These are phyloP conservation scores for Mesochorus sp. DNA, from an alignment of 2,888 invertebrate species.

Conservation along the genomic window DNA sequence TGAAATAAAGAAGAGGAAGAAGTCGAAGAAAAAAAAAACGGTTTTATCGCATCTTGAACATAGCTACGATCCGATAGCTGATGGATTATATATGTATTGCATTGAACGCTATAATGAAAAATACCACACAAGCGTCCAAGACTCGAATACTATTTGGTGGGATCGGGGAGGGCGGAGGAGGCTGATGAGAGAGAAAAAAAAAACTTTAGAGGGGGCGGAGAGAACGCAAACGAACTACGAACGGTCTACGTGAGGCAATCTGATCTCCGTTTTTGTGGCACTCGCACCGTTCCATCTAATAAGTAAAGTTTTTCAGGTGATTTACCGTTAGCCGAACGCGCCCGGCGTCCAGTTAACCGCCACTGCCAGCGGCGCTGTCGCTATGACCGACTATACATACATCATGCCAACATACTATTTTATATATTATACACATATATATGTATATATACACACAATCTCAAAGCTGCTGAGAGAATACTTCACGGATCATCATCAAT, in stretches of 20 bases:
- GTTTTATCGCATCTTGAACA: background rate
- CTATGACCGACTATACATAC: slow-evolving; percentile 31
- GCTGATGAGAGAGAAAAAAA: slow-evolving; percentile 12
- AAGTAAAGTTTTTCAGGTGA: slow-evolving; percentile 68
- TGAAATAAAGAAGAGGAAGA: background rate
- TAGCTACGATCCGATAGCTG: too few relatives aligned
- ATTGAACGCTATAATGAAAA: slow-evolving; percentile 19
- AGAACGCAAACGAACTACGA: slow-evolving; percentile 54
- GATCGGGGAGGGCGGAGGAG: background rate
- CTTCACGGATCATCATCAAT: slow-evolving; percentile 23
- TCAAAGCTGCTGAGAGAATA: background rate
- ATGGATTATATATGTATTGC: too few relatives aligned
- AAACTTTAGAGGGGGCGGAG: slow-evolving; percentile 22
- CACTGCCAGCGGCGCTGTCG: slow-evolving; percentile 50
- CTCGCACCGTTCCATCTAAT: slow-evolving; percentile 69
- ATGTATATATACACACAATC: background rate
- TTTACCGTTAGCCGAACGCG: slow-evolving; percentile 65
- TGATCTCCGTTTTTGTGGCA: slow-evolving; percentile 70
- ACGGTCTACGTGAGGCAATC: slow-evolving; percentile 71
- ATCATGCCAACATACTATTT: too few relatives aligned
- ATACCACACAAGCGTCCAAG: background rate
- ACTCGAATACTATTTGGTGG: background rate
- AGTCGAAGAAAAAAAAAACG: background rate
- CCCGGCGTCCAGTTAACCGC: slow-evolving; percentile 54
- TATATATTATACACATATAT: background rate